Base-by-base conservation (phyloP, 2,888 invertebrate genomes). In the Belgica antarctica region DNA sequence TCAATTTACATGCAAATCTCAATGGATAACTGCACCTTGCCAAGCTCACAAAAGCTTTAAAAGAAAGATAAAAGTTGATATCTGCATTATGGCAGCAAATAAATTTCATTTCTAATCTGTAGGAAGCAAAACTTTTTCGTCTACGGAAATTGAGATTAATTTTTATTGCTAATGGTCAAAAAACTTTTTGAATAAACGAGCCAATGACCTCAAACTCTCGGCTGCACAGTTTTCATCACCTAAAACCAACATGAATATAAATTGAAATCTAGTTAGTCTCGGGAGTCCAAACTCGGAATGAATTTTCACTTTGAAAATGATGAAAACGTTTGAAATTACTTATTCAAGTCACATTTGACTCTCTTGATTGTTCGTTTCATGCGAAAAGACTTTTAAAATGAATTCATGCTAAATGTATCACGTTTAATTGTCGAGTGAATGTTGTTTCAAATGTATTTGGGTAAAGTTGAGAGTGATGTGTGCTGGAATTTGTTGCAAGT, bases 21-120 rank as follows among this genome's bases (percentile, higher is more conserved):
- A 52, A 52, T 52, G 52, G 52, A 52, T 52, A 22, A 22, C 52
- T 52, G 52, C 52, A 52, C 52, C 52, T 52, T 52, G 52, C 52
- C 52, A 52, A 22, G 52, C 52, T 52, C 52, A 52, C 22, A 52
- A n/a, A 52, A 52, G 52, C 52, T 3, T 17, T n/a, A 52, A 22
- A 17, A 52, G 52, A 52, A 52, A 22, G n/a, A 52, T 52, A 52
- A 52, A n/a, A 52, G 52, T n/a, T 52, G 17, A 22, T 52, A 52
- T 52, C 52, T 52, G 52, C 52, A 52, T 19, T 52, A 52, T 52
- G 52, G 17, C 52, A 52, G 22, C 52, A 52, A 52, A 52, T 52
- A 52, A 19, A 52, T 52, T 52, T 52, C 22, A 2, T 22, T 52
- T 52, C 52, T 52, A 52, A 52, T 17, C 52, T 52, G 8, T 52